These are phyloP conservation scores for Ceratina calcarata DNA, from an alignment of 1,140 invertebrate species.

Conservation along the genomic window DNA sequence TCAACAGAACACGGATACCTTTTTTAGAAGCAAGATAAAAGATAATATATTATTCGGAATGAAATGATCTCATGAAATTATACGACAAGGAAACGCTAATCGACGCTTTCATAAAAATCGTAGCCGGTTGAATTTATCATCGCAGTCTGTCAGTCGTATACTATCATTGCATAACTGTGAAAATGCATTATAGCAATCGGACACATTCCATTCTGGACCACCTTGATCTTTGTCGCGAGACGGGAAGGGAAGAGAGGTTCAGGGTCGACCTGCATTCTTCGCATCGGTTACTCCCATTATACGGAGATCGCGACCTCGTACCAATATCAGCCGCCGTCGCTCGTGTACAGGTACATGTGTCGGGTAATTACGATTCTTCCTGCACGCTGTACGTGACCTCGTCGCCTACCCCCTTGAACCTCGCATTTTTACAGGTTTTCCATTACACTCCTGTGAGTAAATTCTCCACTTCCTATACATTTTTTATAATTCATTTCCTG, in stretches of 20 bases:
- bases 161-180: slow-evolving; percentile 52
- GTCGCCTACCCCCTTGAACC: slow-evolving; percentile 16
- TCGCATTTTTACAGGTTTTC: slow-evolving; percentile 34
- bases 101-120: neutral
- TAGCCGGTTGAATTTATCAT: neutral
- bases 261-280: slow-evolving; percentile 68
- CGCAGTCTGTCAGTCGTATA: neutral
- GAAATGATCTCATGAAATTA: neutral
- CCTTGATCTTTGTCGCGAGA: slow-evolving; percentile 67
- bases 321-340: slow-evolving; percentile 50
- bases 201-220: slow-evolving; percentile 45
- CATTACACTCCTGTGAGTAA: neutral
- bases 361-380: slow-evolving; percentile 51
- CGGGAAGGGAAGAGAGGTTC: slow-evolving; percentile 53
- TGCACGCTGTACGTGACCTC: slow-evolving; percentile 42
- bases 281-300: slow-evolving; percentile 64
- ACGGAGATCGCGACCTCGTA: slow-evolving; percentile 56
- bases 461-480: neutral
- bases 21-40: no score
- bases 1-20: no score
- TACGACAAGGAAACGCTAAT: neutral
- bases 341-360: slow-evolving; percentile 47
- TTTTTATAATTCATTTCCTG: no score
- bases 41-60: no score
- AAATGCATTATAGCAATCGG: slow-evolving; percentile 43